A percentile compares a stretch with the other conserved stretches of the same genome.
phyloP scores from a whole-genome alignment of 2,113 vertebrate genomes.

The Zosterops lateralis region DNA sequence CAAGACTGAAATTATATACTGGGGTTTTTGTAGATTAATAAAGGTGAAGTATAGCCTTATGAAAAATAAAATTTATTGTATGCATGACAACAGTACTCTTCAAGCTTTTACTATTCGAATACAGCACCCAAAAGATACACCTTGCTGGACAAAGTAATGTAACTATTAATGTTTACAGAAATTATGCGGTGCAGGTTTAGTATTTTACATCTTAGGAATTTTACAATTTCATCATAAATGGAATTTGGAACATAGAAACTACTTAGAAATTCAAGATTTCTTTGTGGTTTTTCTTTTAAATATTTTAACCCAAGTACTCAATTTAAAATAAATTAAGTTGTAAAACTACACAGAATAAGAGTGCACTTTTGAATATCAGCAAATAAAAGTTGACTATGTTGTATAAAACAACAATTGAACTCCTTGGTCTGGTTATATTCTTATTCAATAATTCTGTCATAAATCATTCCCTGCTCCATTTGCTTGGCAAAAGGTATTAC shows the following conservation, averaged over 20 bases:
- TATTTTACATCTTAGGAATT: background rate
- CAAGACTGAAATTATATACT: background rate
- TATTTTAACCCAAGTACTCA: background rate
- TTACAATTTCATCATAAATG: background rate
- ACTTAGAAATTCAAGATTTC: background rate
- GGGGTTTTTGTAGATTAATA: background rate
- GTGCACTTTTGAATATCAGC: background rate
- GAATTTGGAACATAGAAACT: background rate
- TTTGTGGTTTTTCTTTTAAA: background rate
- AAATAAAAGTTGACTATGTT: background rate
- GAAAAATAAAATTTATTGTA: background rate
- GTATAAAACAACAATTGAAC: background rate
- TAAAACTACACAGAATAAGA: background rate
- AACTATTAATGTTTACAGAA: background rate
- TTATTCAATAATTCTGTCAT: background rate
- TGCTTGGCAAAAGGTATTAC: background rate
- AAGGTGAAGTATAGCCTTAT: background rate
- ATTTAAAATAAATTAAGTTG: background rate
- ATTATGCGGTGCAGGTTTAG: background rate
- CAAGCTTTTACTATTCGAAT: background rate
- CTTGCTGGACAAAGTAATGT: background rate
- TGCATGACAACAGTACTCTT: background rate
- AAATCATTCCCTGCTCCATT: background rate
- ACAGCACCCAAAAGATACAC: background rate
- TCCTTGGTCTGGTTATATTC: background rate